phyloP scores from a whole-genome alignment of 1,140 invertebrate species.

The Aporrectodea caliginosa region DNA sequence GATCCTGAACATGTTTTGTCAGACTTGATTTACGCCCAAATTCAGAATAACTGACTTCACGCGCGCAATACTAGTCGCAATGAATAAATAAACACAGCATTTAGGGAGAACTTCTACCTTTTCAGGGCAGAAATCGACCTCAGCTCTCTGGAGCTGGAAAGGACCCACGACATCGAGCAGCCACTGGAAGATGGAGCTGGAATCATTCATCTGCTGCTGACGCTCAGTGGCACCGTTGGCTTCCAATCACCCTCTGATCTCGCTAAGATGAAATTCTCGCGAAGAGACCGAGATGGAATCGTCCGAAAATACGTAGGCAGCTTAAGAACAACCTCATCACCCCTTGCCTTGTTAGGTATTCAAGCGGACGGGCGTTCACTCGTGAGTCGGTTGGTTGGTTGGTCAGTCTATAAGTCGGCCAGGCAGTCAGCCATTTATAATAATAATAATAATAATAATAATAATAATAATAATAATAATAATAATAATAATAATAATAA shows the following conservation, averaged over 20 bases:
- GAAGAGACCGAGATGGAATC: constrained; percentile 60
- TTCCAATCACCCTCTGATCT: constrained; percentile 84
- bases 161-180: constrained; percentile 82
- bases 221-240: constrained; percentile 78
- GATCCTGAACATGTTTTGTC: too few species aligned
- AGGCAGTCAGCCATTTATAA: too few species aligned
- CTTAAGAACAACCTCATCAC: constrained; percentile 17
- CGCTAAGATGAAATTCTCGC: constrained; percentile 75
- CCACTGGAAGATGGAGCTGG: constrained; percentile 81
- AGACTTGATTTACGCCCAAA: too few species aligned
- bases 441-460: constrained; percentile 18
- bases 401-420: too few species aligned
- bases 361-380: too few species aligned
- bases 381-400: too few species aligned
- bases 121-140: constrained; percentile 80
- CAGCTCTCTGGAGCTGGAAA: constrained; percentile 77
- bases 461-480: constrained; percentile 4
- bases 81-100: too few species aligned
- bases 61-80: too few species aligned
- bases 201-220: constrained; percentile 75
- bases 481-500: constrained; percentile 17
- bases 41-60: too few species aligned
- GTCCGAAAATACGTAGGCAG: constrained; percentile 70
- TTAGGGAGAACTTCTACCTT: too few species aligned
- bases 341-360: too few species aligned